Evolutionary conservation across 2,888 invertebrate species (phyloP).

Genomic region (Dryomyza anilis): DNA sequence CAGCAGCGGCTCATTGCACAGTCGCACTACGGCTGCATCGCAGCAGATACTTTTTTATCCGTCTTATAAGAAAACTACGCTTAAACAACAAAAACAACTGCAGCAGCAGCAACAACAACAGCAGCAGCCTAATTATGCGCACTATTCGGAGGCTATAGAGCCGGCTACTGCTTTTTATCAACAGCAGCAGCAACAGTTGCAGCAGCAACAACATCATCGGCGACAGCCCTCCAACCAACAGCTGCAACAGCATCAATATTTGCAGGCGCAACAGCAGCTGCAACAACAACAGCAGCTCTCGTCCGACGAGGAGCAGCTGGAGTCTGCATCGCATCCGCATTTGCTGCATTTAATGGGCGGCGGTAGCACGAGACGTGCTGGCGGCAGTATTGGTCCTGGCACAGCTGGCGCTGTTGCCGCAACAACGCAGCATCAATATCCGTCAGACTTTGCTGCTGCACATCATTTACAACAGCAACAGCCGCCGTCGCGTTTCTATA

Average conservation of each 20-base stretch:
- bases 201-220: conserved; percentile 36
- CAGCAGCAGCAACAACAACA: conserved; percentile 41
- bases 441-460: conserved; percentile 19
- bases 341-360: conserved; percentile 45
- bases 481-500: conserved; percentile 51
- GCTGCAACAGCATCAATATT: conserved; percentile 33
- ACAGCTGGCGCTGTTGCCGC: conserved; percentile 38
- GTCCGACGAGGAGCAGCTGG: conserved; percentile 55
- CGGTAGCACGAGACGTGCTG: conserved; percentile 42
- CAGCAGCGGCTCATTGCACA: conserved; percentile 55
- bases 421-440: conserved; percentile 44
- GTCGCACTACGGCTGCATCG: conserved; percentile 53
- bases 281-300: conserved; percentile 54
- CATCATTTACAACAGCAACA: no score
- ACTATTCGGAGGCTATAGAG: conserved; percentile 54
- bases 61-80: conserved; percentile 54
- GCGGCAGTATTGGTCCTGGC: conserved; percentile 27
- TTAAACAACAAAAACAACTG: conserved; percentile 40
- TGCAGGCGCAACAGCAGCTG: conserved; percentile 48
- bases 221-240: conserved; percentile 36
- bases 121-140: conserved; percentile 43
- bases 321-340: conserved; percentile 49
- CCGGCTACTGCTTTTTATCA: conserved; percentile 49
- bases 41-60: conserved; percentile 54
- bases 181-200: conserved; percentile 38